These are phyloP conservation scores for Stomatorhinus walkeri DNA, from an alignment of 2,797 vertebrate genomes.

Conservation along the genomic window DNA sequence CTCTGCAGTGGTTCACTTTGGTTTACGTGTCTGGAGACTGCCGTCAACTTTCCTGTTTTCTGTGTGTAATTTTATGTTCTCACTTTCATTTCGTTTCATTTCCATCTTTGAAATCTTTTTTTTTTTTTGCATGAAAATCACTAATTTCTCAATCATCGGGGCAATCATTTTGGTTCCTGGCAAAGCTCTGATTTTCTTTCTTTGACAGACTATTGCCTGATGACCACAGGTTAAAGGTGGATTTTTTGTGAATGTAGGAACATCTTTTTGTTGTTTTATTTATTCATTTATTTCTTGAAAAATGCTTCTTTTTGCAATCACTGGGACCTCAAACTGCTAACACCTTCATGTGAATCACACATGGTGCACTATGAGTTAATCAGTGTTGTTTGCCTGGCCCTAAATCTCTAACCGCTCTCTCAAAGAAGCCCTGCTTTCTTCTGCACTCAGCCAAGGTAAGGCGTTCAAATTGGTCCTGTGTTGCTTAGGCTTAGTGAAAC, in stretches of 20 bases:
- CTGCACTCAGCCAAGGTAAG: constrained; percentile 51
- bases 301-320: background rate
- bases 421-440: constrained; percentile 30
- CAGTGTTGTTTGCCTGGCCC: constrained; percentile 34
- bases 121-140: background rate
- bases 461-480: constrained; percentile 1
- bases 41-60: background rate
- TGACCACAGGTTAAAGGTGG: background rate
- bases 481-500: constrained; percentile 5
- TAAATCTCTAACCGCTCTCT: constrained; percentile 38
- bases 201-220: constrained; percentile 9
- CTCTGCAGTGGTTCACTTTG: constrained; percentile 32
- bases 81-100: background rate
- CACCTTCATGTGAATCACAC: constrained; percentile 41
- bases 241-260: background rate
- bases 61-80: background rate
- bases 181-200: constrained; percentile 10
- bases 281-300: background rate
- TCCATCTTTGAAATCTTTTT: background rate
- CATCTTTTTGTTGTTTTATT: background rate
- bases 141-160: constrained; percentile 2
- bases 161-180: background rate
- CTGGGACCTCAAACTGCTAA: constrained; percentile 35
- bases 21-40: background rate
- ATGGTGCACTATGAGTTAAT: constrained; percentile 40